Conservation (phyloP, 64 coral and sea anemone species). For the Trachythela sp. region DNA sequence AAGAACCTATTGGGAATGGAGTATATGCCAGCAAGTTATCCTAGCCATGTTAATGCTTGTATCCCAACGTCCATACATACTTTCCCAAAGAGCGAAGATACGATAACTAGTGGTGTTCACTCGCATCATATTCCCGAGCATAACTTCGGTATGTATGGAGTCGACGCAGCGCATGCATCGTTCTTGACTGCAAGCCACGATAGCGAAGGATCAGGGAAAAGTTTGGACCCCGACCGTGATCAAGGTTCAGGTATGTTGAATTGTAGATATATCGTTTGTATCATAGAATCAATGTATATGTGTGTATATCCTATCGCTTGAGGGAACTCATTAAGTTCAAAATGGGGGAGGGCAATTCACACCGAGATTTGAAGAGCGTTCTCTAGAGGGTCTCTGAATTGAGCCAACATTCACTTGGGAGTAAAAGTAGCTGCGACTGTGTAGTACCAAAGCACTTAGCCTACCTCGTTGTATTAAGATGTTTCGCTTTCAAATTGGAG, state of each 20-base stretch:
- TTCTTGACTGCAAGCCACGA: not conserved
- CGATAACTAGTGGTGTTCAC: not conserved
- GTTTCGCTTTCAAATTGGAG: not conserved
- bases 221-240: not conserved
- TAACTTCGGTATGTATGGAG: not conserved
- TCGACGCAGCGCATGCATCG: not conserved
- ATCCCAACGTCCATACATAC: slow-evolving; percentile 4
- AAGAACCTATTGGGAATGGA: slow-evolving; percentile 11
- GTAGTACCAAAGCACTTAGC: not conserved
- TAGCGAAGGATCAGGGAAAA: not conserved
- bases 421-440: not conserved
- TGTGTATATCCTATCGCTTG: not conserved
- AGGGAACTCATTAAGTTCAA: slow-evolving; percentile 13
- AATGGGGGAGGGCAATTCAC: slow-evolving; percentile 1
- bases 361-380: not conserved
- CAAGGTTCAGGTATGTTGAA: not conserved
- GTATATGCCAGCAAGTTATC: slow-evolving; percentile 8
- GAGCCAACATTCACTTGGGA: not conserved
- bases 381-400: not conserved
- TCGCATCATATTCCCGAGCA: not conserved
- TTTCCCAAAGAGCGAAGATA: slow-evolving; percentile 11
- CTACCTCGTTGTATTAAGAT: not conserved
- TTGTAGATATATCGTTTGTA: not conserved
- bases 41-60: slow-evolving; percentile 1
- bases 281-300: not conserved